Conservation (phyloP, 2,888 invertebrate genomes). For the Operophtera brumata region DNA sequence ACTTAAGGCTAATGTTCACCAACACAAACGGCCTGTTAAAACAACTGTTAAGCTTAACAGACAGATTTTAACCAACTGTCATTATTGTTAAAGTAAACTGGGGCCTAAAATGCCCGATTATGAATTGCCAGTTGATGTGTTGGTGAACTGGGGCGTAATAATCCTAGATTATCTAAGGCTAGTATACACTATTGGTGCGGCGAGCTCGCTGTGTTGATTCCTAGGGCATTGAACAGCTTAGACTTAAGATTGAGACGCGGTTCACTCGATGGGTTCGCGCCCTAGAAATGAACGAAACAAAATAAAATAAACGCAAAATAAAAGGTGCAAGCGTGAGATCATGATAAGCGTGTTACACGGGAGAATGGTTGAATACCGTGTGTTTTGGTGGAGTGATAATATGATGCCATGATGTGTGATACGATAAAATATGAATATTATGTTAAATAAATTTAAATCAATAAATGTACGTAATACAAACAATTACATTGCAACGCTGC, state of each 20-base stretch:
- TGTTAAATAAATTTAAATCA: not conserved
- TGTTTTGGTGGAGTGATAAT: constrained; percentile 3
- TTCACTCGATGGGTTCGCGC: constrained; percentile 84
- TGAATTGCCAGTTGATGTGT: too few relatives aligned
- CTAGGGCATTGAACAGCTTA: constrained; percentile 92
- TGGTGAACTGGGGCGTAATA: not conserved
- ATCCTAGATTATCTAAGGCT: constrained; percentile 26
- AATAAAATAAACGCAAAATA: constrained; percentile 63
- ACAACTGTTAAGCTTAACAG: too few relatives aligned
- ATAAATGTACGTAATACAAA: not conserved
- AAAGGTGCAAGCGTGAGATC: constrained; percentile 35
- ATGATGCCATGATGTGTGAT: not conserved
- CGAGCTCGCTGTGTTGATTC: constrained; percentile 85
- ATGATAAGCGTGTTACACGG: constrained; percentile 15
- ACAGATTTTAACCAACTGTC: too few relatives aligned
- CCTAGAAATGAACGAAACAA: constrained; percentile 79
- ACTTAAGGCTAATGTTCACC: constrained; percentile 22
- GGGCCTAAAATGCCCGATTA: too few relatives aligned
- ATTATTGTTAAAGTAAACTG: too few relatives aligned
- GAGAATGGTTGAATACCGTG: constrained; percentile 9
- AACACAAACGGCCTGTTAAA: too few relatives aligned
- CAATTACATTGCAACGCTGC: constrained; percentile 6
- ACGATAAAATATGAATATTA: not conserved
- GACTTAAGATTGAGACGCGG: constrained; percentile 89
- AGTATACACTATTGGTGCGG: constrained; percentile 69